Percentiles rank a stretch among this genome's conserved stretches.
Evolutionary conservation across 2,888 invertebrate species (phyloP).

Genomic region (Phengaris arion): DNA sequence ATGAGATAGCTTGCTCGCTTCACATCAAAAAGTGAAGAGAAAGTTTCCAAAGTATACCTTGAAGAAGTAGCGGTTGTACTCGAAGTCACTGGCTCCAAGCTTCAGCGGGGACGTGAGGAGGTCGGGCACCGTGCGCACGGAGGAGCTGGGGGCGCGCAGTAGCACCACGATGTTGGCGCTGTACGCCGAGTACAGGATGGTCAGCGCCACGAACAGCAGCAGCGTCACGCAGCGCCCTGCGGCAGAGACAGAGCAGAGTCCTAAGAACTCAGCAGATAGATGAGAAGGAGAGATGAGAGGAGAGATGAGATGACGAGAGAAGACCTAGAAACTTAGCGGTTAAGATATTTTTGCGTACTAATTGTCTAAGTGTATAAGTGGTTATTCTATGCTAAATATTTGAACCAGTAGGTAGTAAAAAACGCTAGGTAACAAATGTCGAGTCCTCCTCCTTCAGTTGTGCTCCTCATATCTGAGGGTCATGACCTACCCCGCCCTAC

Average conservation of each 20-base stretch:
- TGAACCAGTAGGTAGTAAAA: too few relatives aligned
- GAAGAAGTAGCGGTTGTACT: constrained; percentile 82
- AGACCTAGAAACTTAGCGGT: too few relatives aligned
- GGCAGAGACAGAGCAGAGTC: constrained; percentile 28
- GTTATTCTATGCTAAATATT: too few relatives aligned
- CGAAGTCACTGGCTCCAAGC: constrained; percentile 81
- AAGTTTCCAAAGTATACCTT: constrained; percentile 57
- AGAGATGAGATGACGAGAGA: too few relatives aligned
- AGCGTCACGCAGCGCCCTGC: constrained; percentile 80
- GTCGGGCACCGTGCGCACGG: constrained; percentile 79
- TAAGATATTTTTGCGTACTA: too few relatives aligned
- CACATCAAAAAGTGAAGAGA: background rate
- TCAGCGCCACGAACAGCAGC: constrained; percentile 77
- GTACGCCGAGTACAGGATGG: constrained; percentile 83
- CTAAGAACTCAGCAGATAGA: background rate
- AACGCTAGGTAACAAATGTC: too few relatives aligned
- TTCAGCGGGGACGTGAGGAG: constrained; percentile 81
- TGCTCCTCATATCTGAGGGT: too few relatives aligned
- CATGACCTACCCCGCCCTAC: too few relatives aligned
- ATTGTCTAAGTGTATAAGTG: too few relatives aligned
- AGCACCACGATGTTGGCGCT: constrained; percentile 83
- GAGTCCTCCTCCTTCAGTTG: too few relatives aligned
- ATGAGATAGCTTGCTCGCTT: too few relatives aligned
- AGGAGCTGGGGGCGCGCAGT: constrained; percentile 82
- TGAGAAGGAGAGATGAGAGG: too few relatives aligned